These are phyloP conservation scores for Vultur gryphus DNA, from an alignment of 2,797 vertebrate species.

Conservation along the genomic window DNA sequence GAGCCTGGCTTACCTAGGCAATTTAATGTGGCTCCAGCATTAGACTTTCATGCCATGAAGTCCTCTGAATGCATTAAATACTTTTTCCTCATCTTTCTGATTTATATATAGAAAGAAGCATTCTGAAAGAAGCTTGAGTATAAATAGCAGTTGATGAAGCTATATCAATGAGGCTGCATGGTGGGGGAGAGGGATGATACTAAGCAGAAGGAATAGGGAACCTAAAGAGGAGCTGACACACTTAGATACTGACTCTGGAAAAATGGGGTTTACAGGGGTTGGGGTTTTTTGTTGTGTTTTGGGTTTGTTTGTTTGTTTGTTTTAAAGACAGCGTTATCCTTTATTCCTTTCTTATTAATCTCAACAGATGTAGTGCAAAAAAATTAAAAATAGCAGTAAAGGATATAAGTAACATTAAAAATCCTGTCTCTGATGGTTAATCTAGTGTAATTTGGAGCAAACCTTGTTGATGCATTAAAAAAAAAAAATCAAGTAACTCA, in stretches of 20 bases:
- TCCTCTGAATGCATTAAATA: neutral
- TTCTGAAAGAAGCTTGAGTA: neutral
- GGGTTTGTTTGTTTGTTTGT: rapidly evolving
- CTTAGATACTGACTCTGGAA: neutral
- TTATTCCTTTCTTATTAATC: neutral
- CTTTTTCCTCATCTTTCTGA: neutral
- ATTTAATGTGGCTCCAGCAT: neutral
- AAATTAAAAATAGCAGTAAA: neutral
- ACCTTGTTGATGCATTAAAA: neutral
- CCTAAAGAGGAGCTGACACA: neutral
- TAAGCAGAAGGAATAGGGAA: neutral
- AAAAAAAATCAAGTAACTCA: neutral
- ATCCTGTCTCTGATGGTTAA: neutral
- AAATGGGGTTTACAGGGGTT: rapidly evolving
- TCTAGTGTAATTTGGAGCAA: neutral
- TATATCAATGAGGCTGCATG: neutral
- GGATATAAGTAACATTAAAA: neutral
- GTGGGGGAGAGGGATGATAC: rapidly evolving
- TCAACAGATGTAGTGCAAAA: neutral
- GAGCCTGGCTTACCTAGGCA: rapidly evolving
- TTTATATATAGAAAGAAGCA: neutral
- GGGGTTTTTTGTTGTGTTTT: neutral
- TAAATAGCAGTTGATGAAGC: neutral
- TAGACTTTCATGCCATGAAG: neutral
- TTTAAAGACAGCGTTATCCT: neutral